These are phyloP conservation scores for Erpornis zantholeuca DNA, from an alignment of 2,113 vertebrate species.

Conservation along the genomic window DNA sequence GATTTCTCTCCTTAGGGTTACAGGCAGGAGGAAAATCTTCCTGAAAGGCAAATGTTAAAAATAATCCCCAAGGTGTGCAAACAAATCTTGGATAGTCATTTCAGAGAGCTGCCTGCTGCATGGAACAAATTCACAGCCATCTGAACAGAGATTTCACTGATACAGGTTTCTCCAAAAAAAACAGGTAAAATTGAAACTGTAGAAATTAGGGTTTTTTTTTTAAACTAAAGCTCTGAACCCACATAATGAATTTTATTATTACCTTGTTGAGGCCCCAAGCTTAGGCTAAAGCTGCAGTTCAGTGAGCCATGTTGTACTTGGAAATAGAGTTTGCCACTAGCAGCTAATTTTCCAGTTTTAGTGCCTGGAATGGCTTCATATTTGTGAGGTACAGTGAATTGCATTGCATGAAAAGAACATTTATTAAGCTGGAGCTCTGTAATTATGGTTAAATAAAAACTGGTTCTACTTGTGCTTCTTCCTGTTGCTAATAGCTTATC, in stretches of 20 bases:
- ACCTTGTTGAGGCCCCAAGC: conserved; percentile 13
- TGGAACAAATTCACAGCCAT: not conserved
- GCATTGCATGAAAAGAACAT: not conserved
- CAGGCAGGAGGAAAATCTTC: not conserved
- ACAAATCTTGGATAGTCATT: not conserved
- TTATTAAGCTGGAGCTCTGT: not conserved
- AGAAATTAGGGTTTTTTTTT: not conserved
- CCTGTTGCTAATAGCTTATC: not conserved
- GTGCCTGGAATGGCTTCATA: not conserved
- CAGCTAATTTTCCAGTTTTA: conserved; percentile 32
- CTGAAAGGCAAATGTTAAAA: not conserved
- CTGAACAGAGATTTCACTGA: not conserved
- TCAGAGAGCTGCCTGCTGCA: not conserved
- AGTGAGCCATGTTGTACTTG: conserved; percentile 30
- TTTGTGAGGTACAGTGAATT: not conserved
- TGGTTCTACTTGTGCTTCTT: not conserved
- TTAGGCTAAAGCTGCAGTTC: not conserved
- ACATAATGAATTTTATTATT: not conserved
- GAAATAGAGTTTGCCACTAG: not conserved
- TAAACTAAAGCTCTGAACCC: not conserved
- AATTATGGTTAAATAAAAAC: not conserved
- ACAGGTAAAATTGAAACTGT: not conserved
- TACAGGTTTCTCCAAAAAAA: no score
- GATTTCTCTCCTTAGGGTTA: not conserved
- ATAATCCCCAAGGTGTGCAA: accelerated